phyloP scores from a whole-genome alignment of 1,140 invertebrate genomes.

The Steinernema khuongi region DNA sequence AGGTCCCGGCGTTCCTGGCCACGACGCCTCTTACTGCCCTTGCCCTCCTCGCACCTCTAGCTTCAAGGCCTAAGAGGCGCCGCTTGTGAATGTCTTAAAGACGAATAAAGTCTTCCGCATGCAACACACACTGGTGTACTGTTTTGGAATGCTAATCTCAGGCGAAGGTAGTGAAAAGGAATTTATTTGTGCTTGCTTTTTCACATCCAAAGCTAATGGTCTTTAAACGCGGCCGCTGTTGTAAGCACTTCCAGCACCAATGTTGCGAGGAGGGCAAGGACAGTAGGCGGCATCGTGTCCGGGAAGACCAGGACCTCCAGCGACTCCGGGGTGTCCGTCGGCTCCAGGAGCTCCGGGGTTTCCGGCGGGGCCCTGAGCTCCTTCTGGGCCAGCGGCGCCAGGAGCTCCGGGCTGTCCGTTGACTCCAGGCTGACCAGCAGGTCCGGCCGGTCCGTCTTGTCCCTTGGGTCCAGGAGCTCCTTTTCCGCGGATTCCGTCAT shows the following conservation, averaged over 20 bases:
- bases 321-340: constrained; percentile 9
- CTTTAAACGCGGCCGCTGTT: no score
- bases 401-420: constrained; percentile 16
- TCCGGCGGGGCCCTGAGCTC: constrained; percentile 23
- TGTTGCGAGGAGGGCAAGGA: neutral
- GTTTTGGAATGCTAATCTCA: no score
- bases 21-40: no score
- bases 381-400: constrained; percentile 17
- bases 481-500: constrained; percentile 20
- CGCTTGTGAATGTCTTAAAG: no score
- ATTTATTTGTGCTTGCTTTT: no score
- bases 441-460: constrained; percentile 21
- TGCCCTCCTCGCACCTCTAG: no score
- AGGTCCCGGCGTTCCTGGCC: no score
- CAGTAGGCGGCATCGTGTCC: neutral
- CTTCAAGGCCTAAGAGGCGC: no score
- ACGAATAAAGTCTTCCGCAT: no score
- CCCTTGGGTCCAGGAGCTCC: constrained; percentile 22
- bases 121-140: no score
- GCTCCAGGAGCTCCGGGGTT: constrained; percentile 20
- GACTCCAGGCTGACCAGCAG: constrained; percentile 21
- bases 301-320: neutral
- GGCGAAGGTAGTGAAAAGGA: no score
- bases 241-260: neutral
- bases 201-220: no score